These are phyloP conservation scores for Alviniconcha marisindica DNA, from an alignment of 1,140 invertebrate genomes.

Conservation along the genomic window DNA sequence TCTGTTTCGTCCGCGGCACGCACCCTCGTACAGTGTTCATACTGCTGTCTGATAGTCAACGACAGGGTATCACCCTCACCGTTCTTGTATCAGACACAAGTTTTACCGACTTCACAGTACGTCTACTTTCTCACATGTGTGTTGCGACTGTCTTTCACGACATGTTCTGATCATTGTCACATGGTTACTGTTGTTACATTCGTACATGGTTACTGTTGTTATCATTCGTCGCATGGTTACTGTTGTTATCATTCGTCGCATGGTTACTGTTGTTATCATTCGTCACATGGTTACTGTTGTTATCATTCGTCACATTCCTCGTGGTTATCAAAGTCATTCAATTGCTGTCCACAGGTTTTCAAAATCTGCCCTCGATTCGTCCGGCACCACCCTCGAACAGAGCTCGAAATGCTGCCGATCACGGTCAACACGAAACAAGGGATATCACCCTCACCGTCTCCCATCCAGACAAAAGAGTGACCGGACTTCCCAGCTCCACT, in stretches of 20 bases:
- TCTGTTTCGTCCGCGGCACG: too few species aligned
- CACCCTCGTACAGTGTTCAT: too few species aligned
- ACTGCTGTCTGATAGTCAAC: too few species aligned
- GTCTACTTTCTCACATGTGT: too few species aligned
- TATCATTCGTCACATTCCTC: neutral
- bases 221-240: neutral
- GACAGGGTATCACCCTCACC: too few species aligned
- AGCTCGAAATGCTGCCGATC: neutral
- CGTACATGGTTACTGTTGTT: neutral
- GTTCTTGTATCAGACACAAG: too few species aligned
- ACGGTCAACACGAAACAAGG: conserved; percentile 4
- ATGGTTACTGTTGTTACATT: too few species aligned
- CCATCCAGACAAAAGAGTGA: neutral
- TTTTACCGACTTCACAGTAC: too few species aligned
- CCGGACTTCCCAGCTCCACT: neutral
- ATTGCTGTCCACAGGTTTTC: conserved; percentile 4
- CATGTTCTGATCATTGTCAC: neutral
- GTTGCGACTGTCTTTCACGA: too few species aligned
- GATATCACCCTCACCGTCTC: neutral
- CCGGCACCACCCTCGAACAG: neutral
- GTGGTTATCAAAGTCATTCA: too few species aligned
- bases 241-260: neutral
- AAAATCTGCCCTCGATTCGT: conserved; percentile 19
- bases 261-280: neutral
- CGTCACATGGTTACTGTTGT: neutral